Evolutionary conservation across 2,113 vertebrate genomes (phyloP).

Genomic region (Cygnus buccinator): DNA sequence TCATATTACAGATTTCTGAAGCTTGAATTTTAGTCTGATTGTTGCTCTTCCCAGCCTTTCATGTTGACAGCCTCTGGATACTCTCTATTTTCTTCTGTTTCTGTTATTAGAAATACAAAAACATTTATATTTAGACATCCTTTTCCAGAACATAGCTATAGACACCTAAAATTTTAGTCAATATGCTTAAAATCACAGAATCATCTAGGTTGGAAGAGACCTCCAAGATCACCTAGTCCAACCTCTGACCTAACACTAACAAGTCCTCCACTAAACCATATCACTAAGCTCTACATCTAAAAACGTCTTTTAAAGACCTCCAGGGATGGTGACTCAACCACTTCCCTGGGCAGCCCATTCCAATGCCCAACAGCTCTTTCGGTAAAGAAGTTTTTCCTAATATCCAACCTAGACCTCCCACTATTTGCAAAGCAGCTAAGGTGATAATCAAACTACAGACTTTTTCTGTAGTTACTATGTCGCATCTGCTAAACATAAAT

Average conservation of each 20-base stretch:
- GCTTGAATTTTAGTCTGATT: neutral
- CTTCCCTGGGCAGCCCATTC: too few relatives aligned
- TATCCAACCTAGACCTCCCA: too few relatives aligned
- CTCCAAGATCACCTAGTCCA: too few relatives aligned
- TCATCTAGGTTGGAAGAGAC: too few relatives aligned
- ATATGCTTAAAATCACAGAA: neutral
- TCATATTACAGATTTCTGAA: neutral
- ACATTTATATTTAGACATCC: neutral
- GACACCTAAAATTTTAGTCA: neutral
- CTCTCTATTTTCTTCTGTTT: neutral
- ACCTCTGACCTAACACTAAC: too few relatives aligned
- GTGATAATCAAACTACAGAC: neutral
- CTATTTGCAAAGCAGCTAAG: neutral
- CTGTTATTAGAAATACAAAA: neutral
- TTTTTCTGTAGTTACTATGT: neutral
- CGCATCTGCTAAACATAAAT: neutral
- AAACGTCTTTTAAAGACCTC: too few relatives aligned
- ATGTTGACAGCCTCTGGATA: neutral
- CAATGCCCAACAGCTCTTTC: too few relatives aligned
- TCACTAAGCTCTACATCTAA: too few relatives aligned
- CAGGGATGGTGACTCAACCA: too few relatives aligned
- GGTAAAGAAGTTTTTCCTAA: too few relatives aligned
- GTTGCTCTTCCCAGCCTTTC: neutral
- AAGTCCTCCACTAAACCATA: too few relatives aligned
- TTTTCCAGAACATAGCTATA: neutral